These are phyloP conservation scores for Drosophila arawakana DNA, from an alignment of 1,140 invertebrate genomes.

Conservation along the genomic window DNA sequence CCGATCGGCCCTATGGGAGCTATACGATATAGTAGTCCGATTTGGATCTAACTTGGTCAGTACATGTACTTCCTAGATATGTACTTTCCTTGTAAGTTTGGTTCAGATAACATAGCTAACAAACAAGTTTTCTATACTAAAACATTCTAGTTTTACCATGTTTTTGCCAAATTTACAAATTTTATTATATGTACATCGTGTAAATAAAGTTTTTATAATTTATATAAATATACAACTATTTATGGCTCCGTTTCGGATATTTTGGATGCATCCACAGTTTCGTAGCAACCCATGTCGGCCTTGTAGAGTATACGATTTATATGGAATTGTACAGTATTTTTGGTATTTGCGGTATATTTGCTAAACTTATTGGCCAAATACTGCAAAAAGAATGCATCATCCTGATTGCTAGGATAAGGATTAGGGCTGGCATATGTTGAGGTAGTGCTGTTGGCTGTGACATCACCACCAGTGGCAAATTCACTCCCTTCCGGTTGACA, in stretches of 20 bases:
- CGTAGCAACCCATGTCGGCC: slow-evolving; percentile 59
- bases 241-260: slow-evolving; percentile 25
- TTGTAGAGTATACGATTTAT: slow-evolving; percentile 59
- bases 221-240: too few relatives aligned
- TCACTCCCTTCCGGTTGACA: not conserved
- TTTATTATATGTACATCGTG: too few relatives aligned
- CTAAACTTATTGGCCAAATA: slow-evolving; percentile 49
- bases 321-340: slow-evolving; percentile 54
- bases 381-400: slow-evolving; percentile 47
- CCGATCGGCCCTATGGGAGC: too few relatives aligned
- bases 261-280: slow-evolving; percentile 33
- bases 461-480: not conserved
- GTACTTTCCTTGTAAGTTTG: too few relatives aligned
- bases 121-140: too few relatives aligned
- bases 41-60: too few relatives aligned
- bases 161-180: too few relatives aligned
- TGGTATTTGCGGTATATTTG: slow-evolving; percentile 47
- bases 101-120: too few relatives aligned
- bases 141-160: too few relatives aligned
- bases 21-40: too few relatives aligned
- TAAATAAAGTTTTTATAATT: too few relatives aligned
- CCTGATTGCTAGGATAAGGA: not conserved
- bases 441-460: not conserved
- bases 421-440: not conserved
- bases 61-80: too few relatives aligned